Evolutionary conservation across 2,888 invertebrate genomes (phyloP), one percentile per base, ranked within the genome.

Genomic region (Poecilobothrus nobilitatus): DNA sequence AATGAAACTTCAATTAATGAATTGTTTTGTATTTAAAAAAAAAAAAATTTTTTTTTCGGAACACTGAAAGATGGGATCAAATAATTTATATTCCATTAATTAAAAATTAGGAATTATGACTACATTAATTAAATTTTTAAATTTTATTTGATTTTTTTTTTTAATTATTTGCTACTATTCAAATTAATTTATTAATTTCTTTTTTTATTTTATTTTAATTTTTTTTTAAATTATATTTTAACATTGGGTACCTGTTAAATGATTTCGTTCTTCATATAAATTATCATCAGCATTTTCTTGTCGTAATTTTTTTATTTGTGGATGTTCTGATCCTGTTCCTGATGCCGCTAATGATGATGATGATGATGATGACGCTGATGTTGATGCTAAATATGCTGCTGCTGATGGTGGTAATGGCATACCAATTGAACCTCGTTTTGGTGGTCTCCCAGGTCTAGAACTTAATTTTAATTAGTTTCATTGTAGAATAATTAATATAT

Each of bases 371-470:
- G 33, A 15, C 34, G 65, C n/a, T 65, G 65, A 20, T 65, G 37
- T 9, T 65, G 65, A 65, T 65, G 37, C 20, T 65, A 65, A 65
- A 65, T 37, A 65, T 20, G 33, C 65, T 7, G 65, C 15, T 20
- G 37, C 20, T 20, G 33, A 33, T 65, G 65, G n/a, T 65, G 37
- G 37, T 20, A 37, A 33, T 37, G 65, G n/a, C 27, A 63, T 18
- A 27, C 63, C 63, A 63, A 63, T 22, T 63, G 63, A 27, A 27
- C 63, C 63, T 15, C 65, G 65, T 20, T 65, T 65, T 34, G 65
- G 65, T 65, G 65, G 65, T 65, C 65, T 65, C 34, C 65, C 65
- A 33, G 65, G 65, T 34, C 65, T 65, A 20, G 65, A 65, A 65
- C 65, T 65, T 33, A 20, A 65, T 10, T 18, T 65, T 18, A 27